phyloP scores from a whole-genome alignment of 2,113 vertebrate genomes.

The Phasianus colchicus region DNA sequence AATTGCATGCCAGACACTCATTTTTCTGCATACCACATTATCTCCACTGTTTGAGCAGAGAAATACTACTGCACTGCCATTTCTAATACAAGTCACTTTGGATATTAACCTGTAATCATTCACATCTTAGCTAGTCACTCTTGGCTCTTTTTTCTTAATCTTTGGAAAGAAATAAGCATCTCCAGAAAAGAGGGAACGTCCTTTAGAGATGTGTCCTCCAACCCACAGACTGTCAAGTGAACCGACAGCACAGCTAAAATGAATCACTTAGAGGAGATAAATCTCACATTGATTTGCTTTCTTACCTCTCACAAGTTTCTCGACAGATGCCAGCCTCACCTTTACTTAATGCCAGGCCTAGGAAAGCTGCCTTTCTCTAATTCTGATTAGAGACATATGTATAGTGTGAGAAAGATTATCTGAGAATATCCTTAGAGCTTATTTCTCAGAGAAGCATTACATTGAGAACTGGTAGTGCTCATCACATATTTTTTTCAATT shows the following conservation, averaged over 20 bases:
- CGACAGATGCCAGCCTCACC: background rate
- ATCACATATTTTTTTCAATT: background rate
- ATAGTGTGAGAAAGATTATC: background rate
- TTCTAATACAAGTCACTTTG: background rate
- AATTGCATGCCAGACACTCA: background rate
- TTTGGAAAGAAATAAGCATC: background rate
- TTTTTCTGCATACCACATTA: background rate
- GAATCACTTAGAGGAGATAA: background rate
- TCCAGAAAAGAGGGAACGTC: background rate
- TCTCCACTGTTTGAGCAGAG: background rate
- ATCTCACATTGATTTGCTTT: background rate
- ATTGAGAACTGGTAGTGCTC: background rate
- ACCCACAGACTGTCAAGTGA: background rate
- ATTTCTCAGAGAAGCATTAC: background rate
- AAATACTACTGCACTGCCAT: background rate
- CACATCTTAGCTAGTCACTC: background rate
- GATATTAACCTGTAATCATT: background rate
- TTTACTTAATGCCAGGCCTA: background rate
- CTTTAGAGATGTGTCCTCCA: background rate
- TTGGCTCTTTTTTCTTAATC: background rate
- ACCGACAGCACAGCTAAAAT: background rate
- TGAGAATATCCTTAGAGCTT: background rate
- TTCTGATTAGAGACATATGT: background rate
- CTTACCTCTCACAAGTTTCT: background rate
- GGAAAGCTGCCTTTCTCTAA: background rate